phyloP scores from a whole-genome alignment of 2,797 vertebrate species.

The Stomatorhinus walkeri region DNA sequence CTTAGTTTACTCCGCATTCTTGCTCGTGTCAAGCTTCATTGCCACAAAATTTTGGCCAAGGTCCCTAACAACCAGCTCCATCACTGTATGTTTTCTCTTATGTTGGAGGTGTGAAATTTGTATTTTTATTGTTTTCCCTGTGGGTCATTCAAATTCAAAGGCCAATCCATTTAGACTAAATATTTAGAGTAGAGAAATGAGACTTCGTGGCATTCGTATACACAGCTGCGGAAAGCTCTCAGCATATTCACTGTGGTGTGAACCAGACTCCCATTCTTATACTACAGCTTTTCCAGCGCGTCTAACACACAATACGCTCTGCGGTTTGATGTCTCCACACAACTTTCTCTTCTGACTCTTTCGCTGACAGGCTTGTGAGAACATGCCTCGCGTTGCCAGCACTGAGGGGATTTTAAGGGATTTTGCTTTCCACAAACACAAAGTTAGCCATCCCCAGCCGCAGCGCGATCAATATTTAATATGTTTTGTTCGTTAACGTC shows the following conservation, averaged over 20 bases:
- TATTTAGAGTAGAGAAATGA: not conserved
- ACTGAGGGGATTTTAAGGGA: slow-evolving; percentile 7
- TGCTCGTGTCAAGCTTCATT: not conserved
- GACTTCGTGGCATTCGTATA: not conserved
- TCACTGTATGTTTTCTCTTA: not conserved
- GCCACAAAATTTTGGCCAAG: not conserved
- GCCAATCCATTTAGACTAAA: not conserved
- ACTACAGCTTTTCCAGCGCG: not conserved
- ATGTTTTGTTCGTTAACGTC: not conserved
- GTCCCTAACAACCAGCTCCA: not conserved
- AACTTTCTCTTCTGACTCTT: not conserved
- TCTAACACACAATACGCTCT: not conserved
- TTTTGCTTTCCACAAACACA: not conserved
- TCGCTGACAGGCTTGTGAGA: not conserved
- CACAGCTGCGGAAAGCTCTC: not conserved
- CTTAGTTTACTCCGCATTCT: not conserved
- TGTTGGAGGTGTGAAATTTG: not conserved
- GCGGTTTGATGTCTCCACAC: not conserved
- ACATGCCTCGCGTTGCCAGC: not conserved
- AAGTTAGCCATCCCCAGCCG: not conserved
- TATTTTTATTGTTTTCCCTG: not conserved
- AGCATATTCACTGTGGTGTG: not conserved
- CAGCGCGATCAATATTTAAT: slow-evolving; percentile 6
- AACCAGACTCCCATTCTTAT: not conserved
- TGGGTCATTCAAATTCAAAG: not conserved